phyloP scores from a whole-genome alignment of 2,888 invertebrate species.

The Standfussiana lucernea region DNA sequence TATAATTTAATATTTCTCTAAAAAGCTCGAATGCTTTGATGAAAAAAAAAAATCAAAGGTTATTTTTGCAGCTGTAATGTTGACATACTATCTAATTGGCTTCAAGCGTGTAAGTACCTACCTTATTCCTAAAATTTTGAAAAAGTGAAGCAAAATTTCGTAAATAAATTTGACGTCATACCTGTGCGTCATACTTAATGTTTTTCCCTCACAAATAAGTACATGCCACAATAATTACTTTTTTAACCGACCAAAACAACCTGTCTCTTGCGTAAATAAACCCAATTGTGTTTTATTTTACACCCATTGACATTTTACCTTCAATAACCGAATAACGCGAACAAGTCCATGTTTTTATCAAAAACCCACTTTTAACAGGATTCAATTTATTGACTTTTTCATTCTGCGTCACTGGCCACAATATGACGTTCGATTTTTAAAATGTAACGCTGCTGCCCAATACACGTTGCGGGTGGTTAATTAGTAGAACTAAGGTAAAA shows the following conservation, averaged over 20 bases:
- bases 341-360: slow-evolving; percentile 5
- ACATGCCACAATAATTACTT: slow-evolving; percentile 3
- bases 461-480: no score
- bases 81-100: no score
- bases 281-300: slow-evolving; percentile 22
- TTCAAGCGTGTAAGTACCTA: background rate
- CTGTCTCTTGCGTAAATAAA: slow-evolving; percentile 26
- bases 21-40: background rate
- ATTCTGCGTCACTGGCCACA: slow-evolving; percentile 7
- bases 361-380: background rate
- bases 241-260: slow-evolving; percentile 28
- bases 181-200: slow-evolving; percentile 2
- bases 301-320: slow-evolving; percentile 33
- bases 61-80: background rate
- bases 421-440: slow-evolving; percentile 22
- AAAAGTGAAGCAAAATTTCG: slow-evolving; percentile 16
- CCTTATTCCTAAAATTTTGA: background rate
- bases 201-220: slow-evolving; percentile 22
- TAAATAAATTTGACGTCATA: slow-evolving; percentile 29
- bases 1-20: background rate
- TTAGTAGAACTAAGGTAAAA: background rate
- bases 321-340: slow-evolving; percentile 9
- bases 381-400: background rate
- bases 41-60: background rate
- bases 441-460: background rate